A percentile compares a stretch with the other conserved stretches of the same genome.
phyloP scores from a whole-genome alignment of 1,140 invertebrate genomes.

The Drosophila albomicans region DNA sequence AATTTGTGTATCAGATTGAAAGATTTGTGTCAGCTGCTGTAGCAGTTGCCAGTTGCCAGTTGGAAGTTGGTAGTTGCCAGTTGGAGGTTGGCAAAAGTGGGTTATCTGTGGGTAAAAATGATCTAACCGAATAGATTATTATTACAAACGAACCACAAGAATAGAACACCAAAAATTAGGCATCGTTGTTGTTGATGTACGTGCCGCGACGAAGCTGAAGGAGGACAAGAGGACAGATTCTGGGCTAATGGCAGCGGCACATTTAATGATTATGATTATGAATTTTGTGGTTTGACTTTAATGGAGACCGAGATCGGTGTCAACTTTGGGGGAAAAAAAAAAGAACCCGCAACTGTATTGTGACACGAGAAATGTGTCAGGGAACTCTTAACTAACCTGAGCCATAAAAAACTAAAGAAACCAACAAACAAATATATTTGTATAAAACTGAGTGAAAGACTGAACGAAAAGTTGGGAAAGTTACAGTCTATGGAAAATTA shows the following conservation, averaged over 20 bases:
- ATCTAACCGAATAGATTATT: constrained; percentile 50
- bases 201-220: background rate
- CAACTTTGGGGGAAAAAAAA: constrained; percentile 51
- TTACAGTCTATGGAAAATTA: background rate
- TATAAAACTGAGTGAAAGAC: background rate
- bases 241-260: constrained; percentile 78
- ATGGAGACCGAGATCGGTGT: constrained; percentile 62
- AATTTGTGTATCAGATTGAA: constrained; percentile 55
- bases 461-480: constrained; percentile 11
- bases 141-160: constrained; percentile 55
- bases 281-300: constrained; percentile 61
- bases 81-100: constrained; percentile 45
- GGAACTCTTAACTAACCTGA: constrained; percentile 9
- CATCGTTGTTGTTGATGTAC: background rate
- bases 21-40: constrained; percentile 56
- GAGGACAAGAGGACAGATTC: constrained; percentile 37
- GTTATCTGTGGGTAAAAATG: constrained; percentile 71
- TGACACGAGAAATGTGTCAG: constrained; percentile 45
- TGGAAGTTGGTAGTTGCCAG: constrained; percentile 7
- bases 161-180: constrained; percentile 42
- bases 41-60: background rate
- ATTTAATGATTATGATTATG: constrained; percentile 77
- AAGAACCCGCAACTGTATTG: constrained; percentile 29
- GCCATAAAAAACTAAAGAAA: constrained; percentile 12
- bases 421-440: constrained; percentile 2